Evolutionary conservation across 2,113 vertebrate species (phyloP), one percentile per base, ranked within the genome.

Genomic region (Girardinichthys multiradiatus): DNA sequence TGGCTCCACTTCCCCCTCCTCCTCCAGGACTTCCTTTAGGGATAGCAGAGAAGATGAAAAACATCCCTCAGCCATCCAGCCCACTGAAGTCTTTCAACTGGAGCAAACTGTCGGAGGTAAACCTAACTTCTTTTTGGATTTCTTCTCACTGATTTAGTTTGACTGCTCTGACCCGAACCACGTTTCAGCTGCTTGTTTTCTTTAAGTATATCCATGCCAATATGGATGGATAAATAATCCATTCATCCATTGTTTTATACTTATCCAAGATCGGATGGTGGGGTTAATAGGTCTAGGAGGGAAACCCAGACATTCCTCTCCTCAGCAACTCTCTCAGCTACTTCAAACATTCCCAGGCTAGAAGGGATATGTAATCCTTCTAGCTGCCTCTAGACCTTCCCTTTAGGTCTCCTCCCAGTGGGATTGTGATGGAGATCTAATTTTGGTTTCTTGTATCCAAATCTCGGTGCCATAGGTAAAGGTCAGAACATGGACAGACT

Each of bases 61-160:
- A 95, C 75, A 95, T 97, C 82, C 98, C 98, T 27, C 96, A 95
- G 79, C 97, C 97, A 0, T 90, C 94, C 0, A 97, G 98, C 0
- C 95, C 97, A 7, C 95, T 99, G 73, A 99, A 99, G 85, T 98
- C 97, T 28, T 99, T 98, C 93, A 99, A 99, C 93, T 98, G 97
- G 98, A 94, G 92, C 78, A 98, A 99, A 89, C 91, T 99, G 35
- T 92, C 96, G 12, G 96, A 98, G 97, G 98, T 98, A 86, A 24
- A 35, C n/a, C 27, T 39, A 2, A 29, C 60, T 33, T 33, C 59
- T 21, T 29, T 45, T 14, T 45, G 42, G 42, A 45, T 45, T 45
- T 45, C 15, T 45, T 45, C 15, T 17, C 21, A 8, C 59, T 30
- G 59, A 3, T 13, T 59, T 29, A 35, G 35, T 51, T 51, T 19